Evolutionary conservation across 2,888 invertebrate species (phyloP), one percentile per base, ranked within the genome.

Genomic region (Capitulum mitella): DNA sequence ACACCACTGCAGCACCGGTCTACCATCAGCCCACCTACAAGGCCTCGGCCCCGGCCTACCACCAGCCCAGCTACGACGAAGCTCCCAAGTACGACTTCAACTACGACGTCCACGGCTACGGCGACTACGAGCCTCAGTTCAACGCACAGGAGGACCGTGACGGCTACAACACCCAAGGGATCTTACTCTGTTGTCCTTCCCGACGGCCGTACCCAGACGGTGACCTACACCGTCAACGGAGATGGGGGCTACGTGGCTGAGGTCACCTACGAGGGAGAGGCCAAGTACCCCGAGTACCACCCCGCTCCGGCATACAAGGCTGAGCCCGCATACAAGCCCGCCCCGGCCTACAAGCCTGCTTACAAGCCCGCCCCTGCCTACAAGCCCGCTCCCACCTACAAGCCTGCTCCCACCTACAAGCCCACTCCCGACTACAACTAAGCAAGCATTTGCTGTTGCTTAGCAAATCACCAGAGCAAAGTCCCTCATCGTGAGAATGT

Each of bases 261-360:
- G 5, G 51, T 51, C 51, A 51, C 51, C 19, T 51, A 51, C 51
- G 51, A 5, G 51, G 51, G 51, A 16, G 51, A 12, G 51, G 51
- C 51, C 22, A 16, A 14, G 51, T 16, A 51, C 51, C 51, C 51
- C 14, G 3, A 0, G 51, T 61, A 61, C 58, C 29, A 61, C 58
- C 58, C 58, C 5, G 58, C 58, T 29, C 58, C 58, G 10, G 64
- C 61, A 29, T 61, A 61, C 32, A 61, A 61, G 61, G n/a, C 61
- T 2, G 61, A 29, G 29, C 32, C 61, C 16, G n/a, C n/a, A n/a
- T 61, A 61, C 61, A 26, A 61, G n/a, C 61, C 61, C 12, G 14
- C 61, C 61, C 61, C 61, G 10, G 61, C 61, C 29, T 61, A 61
- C 61, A 61, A 61, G 61, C 61, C 61, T 12, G 61, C 64, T 19